These are phyloP conservation scores for Carassius carassius DNA, from an alignment of 2,113 vertebrate species.

Conservation along the genomic window DNA sequence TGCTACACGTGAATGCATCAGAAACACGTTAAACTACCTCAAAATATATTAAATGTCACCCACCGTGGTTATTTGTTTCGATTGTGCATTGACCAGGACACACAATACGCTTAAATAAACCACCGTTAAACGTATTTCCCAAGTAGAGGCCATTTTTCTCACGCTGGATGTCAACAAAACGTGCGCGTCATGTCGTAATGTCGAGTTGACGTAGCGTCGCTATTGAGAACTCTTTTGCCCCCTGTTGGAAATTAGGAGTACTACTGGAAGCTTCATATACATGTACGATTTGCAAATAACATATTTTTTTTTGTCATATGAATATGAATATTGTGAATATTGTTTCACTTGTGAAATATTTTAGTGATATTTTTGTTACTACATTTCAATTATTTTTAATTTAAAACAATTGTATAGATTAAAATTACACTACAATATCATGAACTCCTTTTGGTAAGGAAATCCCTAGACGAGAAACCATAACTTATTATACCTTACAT, in stretches of 20 bases:
- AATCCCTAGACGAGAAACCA: neutral
- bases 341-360: too few species aligned
- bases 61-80: conserved; percentile 16
- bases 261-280: neutral
- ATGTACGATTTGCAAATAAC: too few species aligned
- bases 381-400: too few species aligned
- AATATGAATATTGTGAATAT: too few species aligned
- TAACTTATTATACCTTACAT: neutral
- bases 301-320: too few species aligned
- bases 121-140: conserved; percentile 4
- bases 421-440: neutral
- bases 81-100: neutral
- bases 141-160: conserved; percentile 14
- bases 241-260: neutral
- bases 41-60: neutral
- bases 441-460: neutral
- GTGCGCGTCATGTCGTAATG: neutral
- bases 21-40: neutral
- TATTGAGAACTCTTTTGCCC: neutral
- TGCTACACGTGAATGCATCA: neutral
- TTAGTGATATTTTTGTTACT: too few species aligned
- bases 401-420: neutral
- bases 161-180: neutral
- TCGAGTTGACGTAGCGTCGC: neutral
- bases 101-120: neutral